Evolutionary conservation across 2,797 vertebrate species (phyloP).

Genomic region (Smutsia temminckii): DNA sequence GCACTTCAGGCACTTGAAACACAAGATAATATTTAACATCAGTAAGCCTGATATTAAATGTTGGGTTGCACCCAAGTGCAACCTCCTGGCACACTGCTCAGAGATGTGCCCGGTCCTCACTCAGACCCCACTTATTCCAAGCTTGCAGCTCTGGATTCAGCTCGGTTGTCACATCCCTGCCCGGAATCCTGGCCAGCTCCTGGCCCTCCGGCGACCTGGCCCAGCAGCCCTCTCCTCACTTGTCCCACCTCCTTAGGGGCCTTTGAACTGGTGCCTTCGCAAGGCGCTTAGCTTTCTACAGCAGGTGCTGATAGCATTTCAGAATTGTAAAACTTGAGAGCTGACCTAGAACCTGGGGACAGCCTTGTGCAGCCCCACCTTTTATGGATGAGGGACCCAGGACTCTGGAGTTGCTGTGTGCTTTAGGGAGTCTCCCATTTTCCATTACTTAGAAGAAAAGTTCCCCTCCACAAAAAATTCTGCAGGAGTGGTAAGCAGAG

Average conservation of each 20-base stretch:
- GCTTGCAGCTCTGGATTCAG: background rate
- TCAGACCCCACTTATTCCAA: rapidly evolving
- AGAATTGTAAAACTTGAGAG: background rate
- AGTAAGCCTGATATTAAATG: background rate
- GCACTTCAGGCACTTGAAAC: background rate
- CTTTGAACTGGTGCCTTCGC: rapidly evolving
- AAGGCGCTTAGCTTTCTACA: background rate
- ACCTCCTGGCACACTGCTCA: background rate
- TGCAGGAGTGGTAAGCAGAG: background rate
- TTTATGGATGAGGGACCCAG: background rate
- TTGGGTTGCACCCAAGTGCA: background rate
- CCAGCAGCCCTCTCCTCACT: background rate
- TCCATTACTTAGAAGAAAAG: background rate
- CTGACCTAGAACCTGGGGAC: background rate
- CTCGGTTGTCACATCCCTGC: background rate
- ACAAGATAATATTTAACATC: background rate
- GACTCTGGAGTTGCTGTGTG: rapidly evolving
- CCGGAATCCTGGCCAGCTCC: no score
- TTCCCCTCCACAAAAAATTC: background rate
- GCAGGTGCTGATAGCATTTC: background rate
- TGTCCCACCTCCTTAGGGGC: rapidly evolving
- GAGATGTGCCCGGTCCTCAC: rapidly evolving
- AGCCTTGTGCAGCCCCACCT: no score
- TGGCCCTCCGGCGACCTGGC: rapidly evolving
- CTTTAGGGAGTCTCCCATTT: no score